Percentiles rank a stretch among this genome's conserved stretches.
Evolutionary conservation across 2,888 invertebrate species (phyloP).

Genomic region (Agrochola lota): DNA sequence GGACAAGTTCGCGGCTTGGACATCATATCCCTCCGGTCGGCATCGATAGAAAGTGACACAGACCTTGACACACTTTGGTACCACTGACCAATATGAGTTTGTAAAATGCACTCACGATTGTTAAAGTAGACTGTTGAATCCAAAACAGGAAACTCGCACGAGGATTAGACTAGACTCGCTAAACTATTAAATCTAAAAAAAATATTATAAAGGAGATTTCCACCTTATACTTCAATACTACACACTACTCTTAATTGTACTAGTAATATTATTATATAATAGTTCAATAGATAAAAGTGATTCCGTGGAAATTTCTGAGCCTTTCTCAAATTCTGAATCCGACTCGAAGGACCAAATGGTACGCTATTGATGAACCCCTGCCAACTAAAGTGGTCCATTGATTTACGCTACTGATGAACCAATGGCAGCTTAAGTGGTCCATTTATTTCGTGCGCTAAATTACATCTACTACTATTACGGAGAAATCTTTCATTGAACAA

Average conservation of each 20-base stretch:
- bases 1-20: slow-evolving; percentile 46
- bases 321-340: not conserved
- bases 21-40: slow-evolving; percentile 29
- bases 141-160: not conserved
- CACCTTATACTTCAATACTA: not conserved
- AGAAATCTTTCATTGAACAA: not conserved
- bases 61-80: slow-evolving; percentile 60
- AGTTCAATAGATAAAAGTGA: not conserved
- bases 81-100: slow-evolving; percentile 37
- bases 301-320: not conserved
- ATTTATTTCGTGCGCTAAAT: not conserved
- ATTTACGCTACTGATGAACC: not conserved
- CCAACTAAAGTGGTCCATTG: not conserved
- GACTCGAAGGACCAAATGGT: not conserved
- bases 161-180: not conserved
- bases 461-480: no score
- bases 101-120: slow-evolving; percentile 1
- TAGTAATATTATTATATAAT: not conserved
- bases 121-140: slow-evolving; percentile 10
- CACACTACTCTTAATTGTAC: not conserved
- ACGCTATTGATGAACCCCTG: not conserved
- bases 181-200: not conserved
- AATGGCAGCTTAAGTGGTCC: not conserved
- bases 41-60: slow-evolving; percentile 60
- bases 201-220: not conserved